Evolutionary conservation across 30 jellyfish, hydroid and myxozoan species (phyloP).

Genomic region (Catostylus mosaicus): DNA sequence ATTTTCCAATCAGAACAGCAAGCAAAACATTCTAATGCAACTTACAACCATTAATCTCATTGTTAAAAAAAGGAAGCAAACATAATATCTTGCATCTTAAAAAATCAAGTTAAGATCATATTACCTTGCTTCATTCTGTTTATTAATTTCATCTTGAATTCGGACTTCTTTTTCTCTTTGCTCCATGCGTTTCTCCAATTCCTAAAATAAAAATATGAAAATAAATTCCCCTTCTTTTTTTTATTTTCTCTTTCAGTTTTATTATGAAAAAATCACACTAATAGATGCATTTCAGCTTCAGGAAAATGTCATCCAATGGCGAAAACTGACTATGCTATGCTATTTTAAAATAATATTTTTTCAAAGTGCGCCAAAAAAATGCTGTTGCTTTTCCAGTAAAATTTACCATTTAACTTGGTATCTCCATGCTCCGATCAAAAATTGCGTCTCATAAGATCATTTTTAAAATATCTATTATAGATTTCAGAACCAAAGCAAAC

Average conservation of each 20-base stretch:
- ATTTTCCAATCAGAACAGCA: neutral
- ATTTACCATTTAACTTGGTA: no score
- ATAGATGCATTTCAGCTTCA: neutral
- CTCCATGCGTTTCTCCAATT: constrained; percentile 68
- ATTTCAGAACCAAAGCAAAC: no score
- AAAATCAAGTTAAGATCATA: neutral
- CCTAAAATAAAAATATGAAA: constrained; percentile 18
- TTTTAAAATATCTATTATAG: no score
- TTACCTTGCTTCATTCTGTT: constrained; percentile 16
- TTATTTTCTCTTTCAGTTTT: no score
- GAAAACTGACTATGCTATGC: no score
- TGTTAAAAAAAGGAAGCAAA: neutral
- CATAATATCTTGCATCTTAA: neutral
- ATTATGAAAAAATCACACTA: no score
- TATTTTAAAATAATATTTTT: no score
- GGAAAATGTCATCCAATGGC: no score
- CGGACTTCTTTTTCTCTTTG: constrained; percentile 46
- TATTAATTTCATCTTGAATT: constrained; percentile 22
- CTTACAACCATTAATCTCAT: neutral
- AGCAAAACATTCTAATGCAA: neutral
- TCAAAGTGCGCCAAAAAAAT: no score
- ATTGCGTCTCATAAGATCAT: no score
- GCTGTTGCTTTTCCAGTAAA: no score
- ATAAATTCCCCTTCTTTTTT: neutral
- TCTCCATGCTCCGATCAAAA: no score